Conservation (phyloP, 1,140 invertebrate genomes). For the Ephestia elutella region DNA sequence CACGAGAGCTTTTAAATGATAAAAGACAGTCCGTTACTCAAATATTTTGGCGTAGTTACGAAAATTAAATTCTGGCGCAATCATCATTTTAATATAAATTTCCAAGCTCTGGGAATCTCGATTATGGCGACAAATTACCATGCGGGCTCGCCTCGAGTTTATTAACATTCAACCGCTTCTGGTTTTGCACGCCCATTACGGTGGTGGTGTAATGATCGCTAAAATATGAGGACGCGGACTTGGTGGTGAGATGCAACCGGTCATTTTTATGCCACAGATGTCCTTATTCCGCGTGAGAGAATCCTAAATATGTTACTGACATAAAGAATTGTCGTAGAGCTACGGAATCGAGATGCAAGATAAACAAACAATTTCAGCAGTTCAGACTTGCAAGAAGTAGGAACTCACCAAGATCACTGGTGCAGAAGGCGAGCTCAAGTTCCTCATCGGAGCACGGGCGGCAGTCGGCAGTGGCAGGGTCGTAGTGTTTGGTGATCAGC, state of each 20-base stretch:
- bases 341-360: too few species aligned
- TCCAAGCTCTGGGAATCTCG: conserved; percentile 44
- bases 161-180: conserved; percentile 39
- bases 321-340: too few species aligned
- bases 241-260: background rate
- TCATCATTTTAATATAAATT: conserved; percentile 49
- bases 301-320: background rate
- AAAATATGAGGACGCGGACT: conserved; percentile 3
- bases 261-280: background rate
- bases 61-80: conserved; percentile 41
- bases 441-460: conserved; percentile 84
- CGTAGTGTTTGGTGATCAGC: conserved; percentile 66
- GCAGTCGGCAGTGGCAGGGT: conserved; percentile 81
- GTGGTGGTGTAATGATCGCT: conserved; percentile 12
- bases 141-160: conserved; percentile 37
- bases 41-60: conserved; percentile 6
- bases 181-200: conserved; percentile 43
- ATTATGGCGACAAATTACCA: conserved; percentile 59
- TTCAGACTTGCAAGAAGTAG: background rate
- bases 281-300: background rate
- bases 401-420: conserved; percentile 83
- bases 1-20: background rate
- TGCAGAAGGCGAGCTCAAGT: conserved; percentile 84
- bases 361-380: background rate
- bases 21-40: conserved; percentile 1